Percentiles rank a stretch among this genome's conserved stretches.
phyloP scores from a whole-genome alignment of 2,888 invertebrate genomes.

The Calameuta pallipes region DNA sequence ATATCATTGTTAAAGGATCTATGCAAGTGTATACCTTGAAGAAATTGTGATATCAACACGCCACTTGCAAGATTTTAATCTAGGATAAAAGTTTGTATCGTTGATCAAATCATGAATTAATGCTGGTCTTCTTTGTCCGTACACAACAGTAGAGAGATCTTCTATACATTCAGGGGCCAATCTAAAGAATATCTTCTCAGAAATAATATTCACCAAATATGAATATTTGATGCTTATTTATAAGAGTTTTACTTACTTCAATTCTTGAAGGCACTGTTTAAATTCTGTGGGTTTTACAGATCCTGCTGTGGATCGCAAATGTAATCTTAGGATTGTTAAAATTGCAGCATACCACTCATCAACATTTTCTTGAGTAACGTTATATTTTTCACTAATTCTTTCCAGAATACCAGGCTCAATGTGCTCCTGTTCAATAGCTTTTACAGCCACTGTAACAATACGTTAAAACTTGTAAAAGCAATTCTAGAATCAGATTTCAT shows the following conservation, averaged over 20 bases:
- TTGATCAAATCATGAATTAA: slow-evolving; percentile 61
- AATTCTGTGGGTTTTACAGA: slow-evolving; percentile 67
- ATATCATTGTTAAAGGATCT: neutral
- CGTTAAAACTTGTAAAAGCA: neutral
- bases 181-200: slow-evolving; percentile 44
- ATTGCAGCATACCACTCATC: slow-evolving; percentile 69
- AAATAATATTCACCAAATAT: neutral
- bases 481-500: neutral
- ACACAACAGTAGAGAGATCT: slow-evolving; percentile 68
- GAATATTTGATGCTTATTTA: neutral
- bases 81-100: slow-evolving; percentile 64
- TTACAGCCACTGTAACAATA: slow-evolving; percentile 53
- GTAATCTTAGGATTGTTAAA: slow-evolving; percentile 67
- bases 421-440: slow-evolving; percentile 56
- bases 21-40: slow-evolving; percentile 62
- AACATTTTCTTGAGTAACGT: slow-evolving; percentile 62
- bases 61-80: slow-evolving; percentile 66
- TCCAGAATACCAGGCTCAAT: slow-evolving; percentile 60
- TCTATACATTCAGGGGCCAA: slow-evolving; percentile 68
- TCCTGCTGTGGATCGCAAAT: slow-evolving; percentile 65
- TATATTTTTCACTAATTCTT: slow-evolving; percentile 56
- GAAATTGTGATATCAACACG: slow-evolving; percentile 69
- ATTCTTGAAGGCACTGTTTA: slow-evolving; percentile 66
- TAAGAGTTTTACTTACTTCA: slow-evolving; percentile 54
- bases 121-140: slow-evolving; percentile 65